These are phyloP conservation scores for Monochamus saltuarius DNA, from an alignment of 1,140 invertebrate species.

Conservation along the genomic window DNA sequence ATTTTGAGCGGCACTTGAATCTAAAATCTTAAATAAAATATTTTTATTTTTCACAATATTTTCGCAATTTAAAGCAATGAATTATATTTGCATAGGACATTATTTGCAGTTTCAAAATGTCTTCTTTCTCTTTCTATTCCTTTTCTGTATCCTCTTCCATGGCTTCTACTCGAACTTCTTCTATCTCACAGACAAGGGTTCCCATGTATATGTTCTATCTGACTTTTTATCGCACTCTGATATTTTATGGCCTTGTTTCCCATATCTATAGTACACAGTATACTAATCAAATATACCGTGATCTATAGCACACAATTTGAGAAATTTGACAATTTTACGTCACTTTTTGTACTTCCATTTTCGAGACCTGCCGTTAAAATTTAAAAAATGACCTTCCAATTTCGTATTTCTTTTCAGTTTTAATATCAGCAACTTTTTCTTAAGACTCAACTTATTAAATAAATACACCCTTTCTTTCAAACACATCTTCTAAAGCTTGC, in stretches of 20 bases:
- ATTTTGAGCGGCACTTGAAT: no score
- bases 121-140: constrained; percentile 1
- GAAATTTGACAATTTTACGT: background rate
- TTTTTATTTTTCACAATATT: no score
- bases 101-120: background rate
- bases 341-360: constrained; percentile 44
- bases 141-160: background rate
- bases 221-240: constrained; percentile 5
- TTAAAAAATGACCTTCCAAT: constrained; percentile 31
- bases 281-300: no score
- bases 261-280: no score
- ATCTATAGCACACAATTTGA: constrained; percentile 10
- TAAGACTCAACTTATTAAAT: constrained; percentile 21
- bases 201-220: no score
- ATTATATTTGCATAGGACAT: no score
- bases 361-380: constrained; percentile 42
- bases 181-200: no score
- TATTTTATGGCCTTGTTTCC: constrained; percentile 10
- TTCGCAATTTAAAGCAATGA: no score
- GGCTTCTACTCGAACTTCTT: background rate
- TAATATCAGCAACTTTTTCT: constrained; percentile 26
- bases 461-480: constrained; percentile 26
- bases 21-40: no score
- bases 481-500: constrained; percentile 22
- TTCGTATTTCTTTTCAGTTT: constrained; percentile 22